Conservation (phyloP, 2,888 invertebrate genomes). For the Aelia acuminata region DNA sequence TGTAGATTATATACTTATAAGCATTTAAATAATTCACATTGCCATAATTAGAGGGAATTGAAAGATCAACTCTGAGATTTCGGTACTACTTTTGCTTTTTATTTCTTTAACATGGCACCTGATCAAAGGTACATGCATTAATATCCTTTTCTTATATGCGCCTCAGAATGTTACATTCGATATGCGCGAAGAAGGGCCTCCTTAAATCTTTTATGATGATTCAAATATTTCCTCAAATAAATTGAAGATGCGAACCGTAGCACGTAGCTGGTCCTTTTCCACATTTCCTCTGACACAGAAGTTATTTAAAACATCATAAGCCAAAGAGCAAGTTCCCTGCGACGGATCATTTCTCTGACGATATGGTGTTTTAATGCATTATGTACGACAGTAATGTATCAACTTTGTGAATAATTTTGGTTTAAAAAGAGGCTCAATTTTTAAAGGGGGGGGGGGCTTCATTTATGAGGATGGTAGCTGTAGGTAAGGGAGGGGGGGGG, state of each 20-base stretch:
- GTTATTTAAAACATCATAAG: not conserved
- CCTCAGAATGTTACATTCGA: too few relatives aligned
- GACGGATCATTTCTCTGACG: not conserved
- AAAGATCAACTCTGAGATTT: too few relatives aligned
- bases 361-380: not conserved
- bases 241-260: not conserved
- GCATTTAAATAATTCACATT: too few relatives aligned
- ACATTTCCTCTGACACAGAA: not conserved
- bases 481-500: not conserved
- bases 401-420: slow-evolving; percentile 40
- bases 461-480: not conserved
- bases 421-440: slow-evolving; percentile 17
- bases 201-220: not conserved
- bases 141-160: too few relatives aligned
- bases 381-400: not conserved
- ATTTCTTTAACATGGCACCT: too few relatives aligned
- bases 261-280: not conserved
- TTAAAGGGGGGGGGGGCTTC: slow-evolving; percentile 1
- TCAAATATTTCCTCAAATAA: not conserved
- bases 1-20: too few relatives aligned
- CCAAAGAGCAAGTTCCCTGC: not conserved
- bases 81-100: too few relatives aligned
- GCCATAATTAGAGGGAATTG: too few relatives aligned
- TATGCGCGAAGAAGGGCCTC: not conserved
- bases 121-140: too few relatives aligned